Base-by-base conservation (phyloP, 35 echinoderm and acorn worm species). In the Ophiothrix spiculata region DNA sequence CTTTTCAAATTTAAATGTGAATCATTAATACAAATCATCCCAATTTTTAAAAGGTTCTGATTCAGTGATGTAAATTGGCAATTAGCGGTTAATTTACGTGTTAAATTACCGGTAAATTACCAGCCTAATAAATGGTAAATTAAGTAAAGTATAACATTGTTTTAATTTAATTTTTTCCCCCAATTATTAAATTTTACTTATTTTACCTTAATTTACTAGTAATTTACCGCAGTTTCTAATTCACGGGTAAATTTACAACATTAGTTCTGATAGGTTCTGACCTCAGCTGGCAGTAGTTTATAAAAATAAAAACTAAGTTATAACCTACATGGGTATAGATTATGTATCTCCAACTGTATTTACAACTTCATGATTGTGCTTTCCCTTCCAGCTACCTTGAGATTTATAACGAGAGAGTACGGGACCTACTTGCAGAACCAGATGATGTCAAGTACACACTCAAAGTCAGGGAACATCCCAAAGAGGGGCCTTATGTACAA, bases 401-500 rank as follows among this genome's bases (percentile, higher is more conserved):
- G 79, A 99, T 99, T 49, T 99, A 99, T 90, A 99, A 99, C 80
- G 96, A 99, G 83, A 94, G 92, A 75, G 96, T 99, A 38, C 85
- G 96, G 81, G 96, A 99, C 82, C 83, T 99, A 38, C 84, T 99
- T 46, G 86, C 92, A 21, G 81, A 81, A 17, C 78, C 78, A 23
- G 87, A 84, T 39, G 76, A 42, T 32, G 74, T 81, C 37, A 91
- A 89, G 39, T 99, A 94, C 77, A 87, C 91, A 45, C 86, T 99
- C 25, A 94, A 90, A 84, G 96, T 99, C 6, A 83, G 96, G 76
- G 96, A 99, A 87, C 96, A 99, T 74, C 88, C 89, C 36, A 91
- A 91, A 86, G 96, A 99, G 86, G 96, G 96, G 32, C 96, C 96
- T 33, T 99, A 99, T 90, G 96, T 99, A 75, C 96, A 94, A 92